Base-by-base conservation (phyloP, 2,113 vertebrate species). In the Lathamus discolor region DNA sequence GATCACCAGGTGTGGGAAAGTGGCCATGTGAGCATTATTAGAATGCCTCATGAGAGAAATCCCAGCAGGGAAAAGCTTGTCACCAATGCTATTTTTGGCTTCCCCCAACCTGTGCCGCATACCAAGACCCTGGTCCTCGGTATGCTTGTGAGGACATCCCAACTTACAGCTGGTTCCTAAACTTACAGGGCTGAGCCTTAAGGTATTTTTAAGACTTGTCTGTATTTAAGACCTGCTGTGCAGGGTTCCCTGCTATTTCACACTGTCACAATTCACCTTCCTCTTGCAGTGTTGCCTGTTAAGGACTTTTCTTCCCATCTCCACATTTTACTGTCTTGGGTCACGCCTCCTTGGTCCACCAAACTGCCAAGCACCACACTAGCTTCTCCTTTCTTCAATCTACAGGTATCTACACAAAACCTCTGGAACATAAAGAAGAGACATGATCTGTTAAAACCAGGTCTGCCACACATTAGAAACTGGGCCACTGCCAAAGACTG, bases 41-140 rank as follows among this genome's bases (percentile, higher is more conserved):
- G 33, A 85, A 28, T 11, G 35, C 41, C 33, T 37, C 37, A 27
- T 96, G 95, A 93, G 95, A 96, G 94, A 90, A 91, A 66, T 27
- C 33, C 74, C 95, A 97, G 67, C 67, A 94, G 83, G 80, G 41
- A 73, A 37, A 67, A 66, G 79, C 92, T 95, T 86, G 92, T 62
- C 66, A 86, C 27, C 17, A 29, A 10, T 49, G 22, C 62, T 88
- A 69, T 88, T 92, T 96, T 81, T 86, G 35, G 41, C 77, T 64
- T 90, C 10, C 20, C 22, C 17, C 64, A 86, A 6, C 73, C 72
- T 86, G 35, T 52, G 43, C 39, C 33, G 24, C n/a, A 13, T 13
- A 68, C 39, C 92, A 72, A 89, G 39, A 20, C 2, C 0, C 37
- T 67, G 59, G n/a, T 79, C 16, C 85, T 46, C 24, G 2, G 29